phyloP scores from a whole-genome alignment of 2,888 invertebrate species.

The Chrysolina americana region DNA sequence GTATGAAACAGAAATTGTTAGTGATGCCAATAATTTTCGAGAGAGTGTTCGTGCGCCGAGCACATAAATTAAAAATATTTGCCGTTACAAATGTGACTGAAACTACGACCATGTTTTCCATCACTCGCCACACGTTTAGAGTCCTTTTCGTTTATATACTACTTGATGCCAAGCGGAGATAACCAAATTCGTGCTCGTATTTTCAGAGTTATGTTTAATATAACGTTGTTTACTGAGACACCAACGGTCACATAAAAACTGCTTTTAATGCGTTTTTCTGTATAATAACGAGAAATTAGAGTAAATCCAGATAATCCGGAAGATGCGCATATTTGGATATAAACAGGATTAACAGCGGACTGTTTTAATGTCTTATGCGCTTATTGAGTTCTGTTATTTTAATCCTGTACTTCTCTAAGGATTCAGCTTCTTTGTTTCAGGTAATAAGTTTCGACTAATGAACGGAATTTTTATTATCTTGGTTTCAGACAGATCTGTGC shows the following conservation, averaged over 20 bases:
- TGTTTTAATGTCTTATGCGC: too few species aligned
- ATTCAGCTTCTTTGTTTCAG: too few species aligned
- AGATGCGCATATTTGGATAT: neutral
- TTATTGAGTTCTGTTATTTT: too few species aligned
- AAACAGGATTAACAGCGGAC: neutral
- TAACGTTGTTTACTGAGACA: neutral
- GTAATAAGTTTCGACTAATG: too few species aligned
- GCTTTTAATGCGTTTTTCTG: constrained; percentile 4
- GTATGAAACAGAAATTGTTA: too few species aligned
- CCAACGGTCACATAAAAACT: neutral
- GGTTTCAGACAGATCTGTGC: too few species aligned
- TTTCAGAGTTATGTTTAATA: neutral
- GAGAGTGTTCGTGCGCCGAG: neutral
- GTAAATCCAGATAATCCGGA: neutral
- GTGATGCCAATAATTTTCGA: too few species aligned
- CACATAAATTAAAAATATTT: neutral
- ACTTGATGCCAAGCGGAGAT: neutral
- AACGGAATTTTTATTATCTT: too few species aligned
- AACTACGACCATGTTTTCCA: neutral
- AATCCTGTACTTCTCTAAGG: too few species aligned
- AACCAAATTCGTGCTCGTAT: neutral
- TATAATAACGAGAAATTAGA: neutral
- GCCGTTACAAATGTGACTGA: neutral
- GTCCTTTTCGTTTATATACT: neutral
- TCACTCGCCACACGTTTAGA: neutral